These are phyloP conservation scores for Phacellophora camtschatica DNA, from an alignment of 30 jellyfish, hydroid and myxozoan genomes.

Conservation along the genomic window DNA sequence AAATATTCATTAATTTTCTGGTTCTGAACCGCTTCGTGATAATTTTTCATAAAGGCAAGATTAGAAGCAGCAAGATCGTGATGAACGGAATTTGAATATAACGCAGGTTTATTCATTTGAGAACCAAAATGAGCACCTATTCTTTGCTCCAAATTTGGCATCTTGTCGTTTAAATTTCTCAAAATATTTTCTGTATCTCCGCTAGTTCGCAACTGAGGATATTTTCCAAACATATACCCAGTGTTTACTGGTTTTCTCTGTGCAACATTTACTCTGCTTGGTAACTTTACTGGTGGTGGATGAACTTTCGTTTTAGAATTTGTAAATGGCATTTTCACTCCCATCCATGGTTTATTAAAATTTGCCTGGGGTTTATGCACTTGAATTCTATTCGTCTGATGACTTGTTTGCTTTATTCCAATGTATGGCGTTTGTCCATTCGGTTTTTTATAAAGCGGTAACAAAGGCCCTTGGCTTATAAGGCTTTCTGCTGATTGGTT, in stretches of 20 bases:
- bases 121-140: conserved; percentile 77
- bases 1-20: conserved; percentile 12
- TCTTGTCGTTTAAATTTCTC: conserved; percentile 59
- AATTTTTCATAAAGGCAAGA: conserved; percentile 84
- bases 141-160: conserved; percentile 84
- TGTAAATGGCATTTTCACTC: neutral
- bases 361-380: neutral
- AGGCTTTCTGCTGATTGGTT: conserved; percentile 34
- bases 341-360: neutral
- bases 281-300: neutral
- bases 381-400: neutral
- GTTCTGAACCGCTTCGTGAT: conserved; percentile 58
- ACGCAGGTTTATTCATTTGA: conserved; percentile 38
- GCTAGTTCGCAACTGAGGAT: conserved; percentile 86
- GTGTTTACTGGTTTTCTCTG: conserved; percentile 50
- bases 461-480: conserved; percentile 4
- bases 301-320: neutral
- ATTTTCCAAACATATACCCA: conserved; percentile 44
- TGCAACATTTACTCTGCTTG: neutral
- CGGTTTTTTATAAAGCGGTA: neutral
- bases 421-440: neutral
- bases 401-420: neutral
- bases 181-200: conserved; percentile 79
- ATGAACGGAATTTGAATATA: conserved; percentile 56
- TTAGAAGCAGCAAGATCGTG: conserved; percentile 84